Evolutionary conservation across 2,888 invertebrate species (phyloP).

Genomic region (Meiosimyza platycephala): DNA sequence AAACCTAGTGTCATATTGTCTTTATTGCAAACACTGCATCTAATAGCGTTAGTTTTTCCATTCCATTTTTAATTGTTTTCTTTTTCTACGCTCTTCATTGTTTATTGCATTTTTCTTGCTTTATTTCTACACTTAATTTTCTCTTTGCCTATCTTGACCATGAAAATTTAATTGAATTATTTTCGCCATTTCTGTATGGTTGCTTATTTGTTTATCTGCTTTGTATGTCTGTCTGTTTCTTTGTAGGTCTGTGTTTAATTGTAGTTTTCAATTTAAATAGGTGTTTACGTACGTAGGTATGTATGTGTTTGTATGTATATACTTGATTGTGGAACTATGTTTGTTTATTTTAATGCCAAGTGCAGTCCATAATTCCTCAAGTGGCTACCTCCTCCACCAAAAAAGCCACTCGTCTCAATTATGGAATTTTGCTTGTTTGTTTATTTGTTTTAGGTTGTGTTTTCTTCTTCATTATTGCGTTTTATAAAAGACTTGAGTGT

Average conservation of each 20-base stretch:
- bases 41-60: conserved; percentile 6
- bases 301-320: background rate
- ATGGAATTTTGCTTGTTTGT: background rate
- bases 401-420: background rate
- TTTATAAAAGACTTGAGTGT: too few relatives aligned
- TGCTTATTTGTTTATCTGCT: conserved; percentile 11
- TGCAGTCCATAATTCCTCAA: conserved; percentile 33
- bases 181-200: conserved; percentile 3
- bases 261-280: conserved; percentile 6
- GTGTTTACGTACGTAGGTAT: background rate
- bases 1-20: too few relatives aligned
- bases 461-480: too few relatives aligned
- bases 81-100: background rate
- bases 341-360: conserved; percentile 34
- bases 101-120: conserved; percentile 9
- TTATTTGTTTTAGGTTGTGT: background rate
- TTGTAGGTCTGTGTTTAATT: conserved; percentile 16
- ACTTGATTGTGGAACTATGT: background rate
- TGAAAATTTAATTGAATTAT: conserved; percentile 47
- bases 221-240: conserved; percentile 24
- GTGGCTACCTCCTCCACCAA: background rate
- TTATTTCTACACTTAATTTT: conserved; percentile 21
- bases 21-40: too few relatives aligned
- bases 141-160: conserved; percentile 41
- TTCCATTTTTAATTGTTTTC: conserved; percentile 1